Base-by-base conservation (phyloP, 2,797 vertebrate species). In the Staurois parvus region DNA sequence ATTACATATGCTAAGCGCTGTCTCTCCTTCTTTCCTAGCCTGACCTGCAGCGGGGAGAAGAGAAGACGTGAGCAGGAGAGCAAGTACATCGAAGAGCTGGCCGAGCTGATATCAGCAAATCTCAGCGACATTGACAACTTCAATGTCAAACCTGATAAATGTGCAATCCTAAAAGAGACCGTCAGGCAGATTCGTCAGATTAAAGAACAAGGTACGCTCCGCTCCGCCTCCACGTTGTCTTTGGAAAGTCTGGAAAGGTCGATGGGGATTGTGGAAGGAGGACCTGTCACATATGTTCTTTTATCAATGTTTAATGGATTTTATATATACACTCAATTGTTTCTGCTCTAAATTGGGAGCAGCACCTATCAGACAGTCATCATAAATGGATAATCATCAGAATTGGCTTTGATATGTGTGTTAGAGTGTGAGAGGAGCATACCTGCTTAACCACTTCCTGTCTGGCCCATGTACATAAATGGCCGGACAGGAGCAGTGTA, bases 111-210 rank as follows among this genome's bases (percentile, higher is more conserved):
- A 93, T 99, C 98, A 59, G 98, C 98, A 89, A 99, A 99, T 94
- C 96, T 99, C 89, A 97, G 98, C 73, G 98, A 99, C 94, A 99
- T 99, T 73, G 98, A 99, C 94, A 98, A 96, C 93, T 99, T 99
- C 94, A 99, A 99, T 90, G 98, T 99, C 90, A 99, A 99, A 91
- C 98, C 98, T 72, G 98, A 99, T 93, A 99, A 99, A 95, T 99
- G 98, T 91, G 98, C 97, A 89, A 99, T 99, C 92, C 95, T 99
- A 92, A 99, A 99, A 93, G 98, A 99, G 95, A 99, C 98, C 0
- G 98, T 99, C 90, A 97, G 97, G 88, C 98, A 99, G 93, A 99
- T 99, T 91, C 95, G 98, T 79, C 98, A 99, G 93, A 99, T 99
- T 94, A 99, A 99, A 94, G 97, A 99, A 89, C 98, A 99, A 98